Conservation (phyloP, 2,888 invertebrate species). For the Cantharis rufa region DNA sequence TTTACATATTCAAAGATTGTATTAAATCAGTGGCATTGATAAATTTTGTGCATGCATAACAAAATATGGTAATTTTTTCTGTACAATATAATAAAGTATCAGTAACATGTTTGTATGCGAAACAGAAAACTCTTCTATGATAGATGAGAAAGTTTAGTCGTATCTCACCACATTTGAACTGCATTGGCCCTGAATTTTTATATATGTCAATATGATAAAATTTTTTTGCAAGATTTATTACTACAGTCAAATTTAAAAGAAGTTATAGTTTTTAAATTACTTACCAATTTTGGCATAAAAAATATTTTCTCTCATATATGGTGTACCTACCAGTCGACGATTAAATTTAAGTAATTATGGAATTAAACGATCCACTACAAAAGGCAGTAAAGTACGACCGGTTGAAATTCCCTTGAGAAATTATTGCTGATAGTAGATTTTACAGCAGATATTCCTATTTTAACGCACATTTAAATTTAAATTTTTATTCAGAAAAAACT, state of each 20-base stretch:
- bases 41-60: conserved; percentile 22
- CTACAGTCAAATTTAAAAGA: conserved; percentile 5
- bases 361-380: conserved; percentile 27
- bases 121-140: conserved; percentile 38
- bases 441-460: conserved; percentile 25
- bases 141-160: conserved; percentile 41
- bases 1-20: conserved; percentile 9
- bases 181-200: conserved; percentile 33
- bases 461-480: conserved; percentile 29
- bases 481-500: conserved; percentile 17
- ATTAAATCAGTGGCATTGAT: conserved; percentile 14
- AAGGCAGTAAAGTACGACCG: conserved; percentile 27
- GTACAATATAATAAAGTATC: conserved; percentile 21
- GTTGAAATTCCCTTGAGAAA: conserved; percentile 28
- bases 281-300: conserved; percentile 9
- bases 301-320: conserved; percentile 7
- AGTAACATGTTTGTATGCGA: conserved; percentile 37
- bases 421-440: conserved; percentile 31
- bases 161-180: conserved; percentile 37
- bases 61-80: conserved; percentile 23
- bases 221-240: conserved; percentile 16
- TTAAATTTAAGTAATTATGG: conserved; percentile 26
- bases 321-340: conserved; percentile 11
- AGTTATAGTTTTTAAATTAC: conserved; percentile 2
- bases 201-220: conserved; percentile 33